A percentile compares a stretch with the other conserved stretches of the same genome.
phyloP scores from a whole-genome alignment of 2,888 invertebrate species.

The Timandra comae region DNA sequence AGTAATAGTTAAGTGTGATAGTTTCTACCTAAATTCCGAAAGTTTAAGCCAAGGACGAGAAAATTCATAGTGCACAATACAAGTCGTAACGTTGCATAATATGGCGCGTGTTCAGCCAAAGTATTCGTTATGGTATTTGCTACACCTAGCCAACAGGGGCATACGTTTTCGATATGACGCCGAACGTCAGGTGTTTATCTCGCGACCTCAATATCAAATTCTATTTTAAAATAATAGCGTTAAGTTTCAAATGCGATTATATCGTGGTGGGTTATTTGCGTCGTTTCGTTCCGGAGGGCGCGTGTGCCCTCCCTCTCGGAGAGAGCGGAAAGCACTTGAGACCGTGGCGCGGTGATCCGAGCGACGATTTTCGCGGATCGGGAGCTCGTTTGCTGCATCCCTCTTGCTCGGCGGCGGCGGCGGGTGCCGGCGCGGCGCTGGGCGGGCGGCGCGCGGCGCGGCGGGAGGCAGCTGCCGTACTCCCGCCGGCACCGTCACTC shows the following conservation, averaged over 20 bases:
- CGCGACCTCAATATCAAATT: slow-evolving; percentile 36
- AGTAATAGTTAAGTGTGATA: too few relatives aligned
- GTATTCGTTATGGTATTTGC: slow-evolving; percentile 76
- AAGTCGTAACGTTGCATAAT: slow-evolving; percentile 72
- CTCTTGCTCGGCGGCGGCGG: slow-evolving; percentile 59
- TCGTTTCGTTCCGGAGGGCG: slow-evolving; percentile 33
- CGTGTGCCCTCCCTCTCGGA: slow-evolving; percentile 66
- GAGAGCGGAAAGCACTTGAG: slow-evolving; percentile 64
- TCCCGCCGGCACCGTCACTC: slow-evolving; percentile 58
- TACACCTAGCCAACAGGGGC: slow-evolving; percentile 73
- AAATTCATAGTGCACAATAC: slow-evolving; percentile 63
- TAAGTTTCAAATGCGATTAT: slow-evolving; percentile 39
- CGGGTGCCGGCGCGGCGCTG: slow-evolving; percentile 49
- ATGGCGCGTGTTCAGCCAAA: slow-evolving; percentile 72
- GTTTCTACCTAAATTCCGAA: slow-evolving; percentile 29
- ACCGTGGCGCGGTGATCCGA: slow-evolving; percentile 65
- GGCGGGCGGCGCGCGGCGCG: slow-evolving; percentile 47
- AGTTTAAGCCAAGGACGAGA: slow-evolving; percentile 52
- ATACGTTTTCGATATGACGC: slow-evolving; percentile 74
- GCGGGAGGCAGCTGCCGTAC: slow-evolving; percentile 58
- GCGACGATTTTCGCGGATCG: slow-evolving; percentile 63
- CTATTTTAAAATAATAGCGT: slow-evolving; percentile 34
- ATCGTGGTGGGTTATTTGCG: slow-evolving; percentile 30
- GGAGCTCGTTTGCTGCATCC: slow-evolving; percentile 63
- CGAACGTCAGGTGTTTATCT: slow-evolving; percentile 75